Percentiles rank a stretch among this genome's conserved stretches.
Conservation (phyloP, 2,888 invertebrate species). For the Carabus problematicus region DNA sequence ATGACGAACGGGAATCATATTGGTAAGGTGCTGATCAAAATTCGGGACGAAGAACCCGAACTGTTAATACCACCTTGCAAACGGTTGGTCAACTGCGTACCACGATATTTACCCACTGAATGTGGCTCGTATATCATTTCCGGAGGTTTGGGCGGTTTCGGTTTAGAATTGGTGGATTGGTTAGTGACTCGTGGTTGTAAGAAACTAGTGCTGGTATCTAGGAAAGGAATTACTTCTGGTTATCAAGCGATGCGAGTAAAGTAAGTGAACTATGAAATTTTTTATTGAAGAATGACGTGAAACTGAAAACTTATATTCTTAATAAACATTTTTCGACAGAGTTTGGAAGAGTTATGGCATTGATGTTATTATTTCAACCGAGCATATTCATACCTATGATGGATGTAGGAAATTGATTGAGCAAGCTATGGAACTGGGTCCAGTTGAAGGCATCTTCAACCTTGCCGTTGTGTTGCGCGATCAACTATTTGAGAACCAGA, state of each 20-base stretch:
- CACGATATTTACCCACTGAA: constrained; percentile 63
- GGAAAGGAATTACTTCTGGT: constrained; percentile 79
- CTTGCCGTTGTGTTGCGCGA: constrained; percentile 84
- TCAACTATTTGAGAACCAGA: constrained; percentile 79
- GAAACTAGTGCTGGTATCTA: constrained; percentile 80
- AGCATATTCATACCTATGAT: constrained; percentile 72
- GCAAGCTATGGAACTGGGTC: constrained; percentile 69
- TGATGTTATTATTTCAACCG: constrained; percentile 71
- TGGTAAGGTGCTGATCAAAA: constrained; percentile 70
- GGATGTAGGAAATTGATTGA: constrained; percentile 76
- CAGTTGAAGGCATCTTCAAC: constrained; percentile 87
- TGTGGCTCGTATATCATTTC: constrained; percentile 68
- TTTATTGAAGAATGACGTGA: neutral
- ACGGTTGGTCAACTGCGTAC: constrained; percentile 57
- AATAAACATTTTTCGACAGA: constrained; percentile 56
- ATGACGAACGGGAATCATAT: constrained; percentile 78
- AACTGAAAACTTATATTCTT: neutral
- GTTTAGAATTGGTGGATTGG: constrained; percentile 88
- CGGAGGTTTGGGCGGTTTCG: constrained; percentile 91
- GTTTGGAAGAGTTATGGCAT: constrained; percentile 77
- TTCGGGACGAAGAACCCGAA: constrained; percentile 54
- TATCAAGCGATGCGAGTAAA: constrained; percentile 80
- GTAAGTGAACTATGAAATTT: constrained; percentile 54
- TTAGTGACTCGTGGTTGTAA: constrained; percentile 81
- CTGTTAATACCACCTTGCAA: constrained; percentile 53